Percentiles rank a stretch among this genome's conserved stretches.
Conservation (phyloP, 92 coral and sea anemone genomes). For the Epizoanthus scotinus region DNA sequence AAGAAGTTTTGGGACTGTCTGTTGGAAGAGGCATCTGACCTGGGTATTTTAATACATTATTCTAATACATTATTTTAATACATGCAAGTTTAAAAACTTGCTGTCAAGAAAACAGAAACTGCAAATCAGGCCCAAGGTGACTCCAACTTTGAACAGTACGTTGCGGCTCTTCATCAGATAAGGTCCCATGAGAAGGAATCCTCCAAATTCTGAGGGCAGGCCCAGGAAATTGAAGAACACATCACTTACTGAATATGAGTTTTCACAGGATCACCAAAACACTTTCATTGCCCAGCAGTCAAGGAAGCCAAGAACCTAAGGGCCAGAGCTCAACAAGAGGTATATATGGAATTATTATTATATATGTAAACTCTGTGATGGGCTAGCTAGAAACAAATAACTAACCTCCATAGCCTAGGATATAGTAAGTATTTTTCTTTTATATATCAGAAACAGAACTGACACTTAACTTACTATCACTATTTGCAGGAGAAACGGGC, state of each 20-base stretch:
- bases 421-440: neutral
- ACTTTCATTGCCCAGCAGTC: slow-evolving; percentile 11
- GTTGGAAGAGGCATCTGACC: neutral
- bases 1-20: neutral
- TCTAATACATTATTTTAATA: too few relatives aligned
- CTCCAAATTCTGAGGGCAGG: neutral
- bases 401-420: neutral
- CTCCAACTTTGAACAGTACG: neutral
- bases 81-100: too few relatives aligned
- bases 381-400: too few relatives aligned
- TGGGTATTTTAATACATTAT: too few relatives aligned
- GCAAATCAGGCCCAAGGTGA: neutral
- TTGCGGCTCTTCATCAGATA: slow-evolving; percentile 1
- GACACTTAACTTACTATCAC: slow-evolving; percentile 1
- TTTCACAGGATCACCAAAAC: slow-evolving; percentile 6
- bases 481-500: slow-evolving; percentile 8
- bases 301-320: slow-evolving; percentile 2
- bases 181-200: slow-evolving; percentile 23
- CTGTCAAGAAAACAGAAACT: neutral
- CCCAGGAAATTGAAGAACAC: slow-evolving; percentile 23
- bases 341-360: too few relatives aligned
- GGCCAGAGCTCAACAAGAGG: slow-evolving; percentile 22
- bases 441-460: neutral
- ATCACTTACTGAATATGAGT: slow-evolving; percentile 4
- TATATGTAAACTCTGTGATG: too few relatives aligned